Percentiles rank a stretch among this genome's conserved stretches.
These are phyloP conservation scores for Lithophane socia DNA, from an alignment of 2,888 invertebrate genomes.

Conservation along the genomic window DNA sequence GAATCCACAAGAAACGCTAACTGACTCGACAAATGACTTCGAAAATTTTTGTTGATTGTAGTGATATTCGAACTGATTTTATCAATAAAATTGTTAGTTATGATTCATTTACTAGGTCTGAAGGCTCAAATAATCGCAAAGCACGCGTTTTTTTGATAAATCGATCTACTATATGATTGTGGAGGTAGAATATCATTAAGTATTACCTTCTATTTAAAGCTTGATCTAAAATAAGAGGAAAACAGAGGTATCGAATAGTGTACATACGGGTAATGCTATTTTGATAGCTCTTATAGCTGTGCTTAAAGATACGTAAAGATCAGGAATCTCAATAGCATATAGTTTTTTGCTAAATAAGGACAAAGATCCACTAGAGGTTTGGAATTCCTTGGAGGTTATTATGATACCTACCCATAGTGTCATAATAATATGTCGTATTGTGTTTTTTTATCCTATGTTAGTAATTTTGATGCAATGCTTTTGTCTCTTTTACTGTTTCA, in stretches of 20 bases:
- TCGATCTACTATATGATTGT: neutral
- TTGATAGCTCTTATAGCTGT: neutral
- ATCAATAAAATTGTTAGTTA: neutral
- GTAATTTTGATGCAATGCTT: neutral
- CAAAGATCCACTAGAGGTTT: conserved; percentile 14
- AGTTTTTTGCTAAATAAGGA: conserved; percentile 1
- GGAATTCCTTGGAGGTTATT: conserved; percentile 5
- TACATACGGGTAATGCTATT: neutral
- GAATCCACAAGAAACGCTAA: neutral
- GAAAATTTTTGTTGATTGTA: neutral
- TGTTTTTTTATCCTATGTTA: neutral
- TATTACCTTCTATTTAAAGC: neutral
- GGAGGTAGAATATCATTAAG: neutral
- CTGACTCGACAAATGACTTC: neutral
- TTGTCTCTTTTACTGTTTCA: neutral
- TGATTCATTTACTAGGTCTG: neutral
- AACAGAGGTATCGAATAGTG: too few relatives aligned
- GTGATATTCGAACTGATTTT: neutral
- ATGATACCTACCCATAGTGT: neutral
- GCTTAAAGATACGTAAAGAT: conserved; percentile 3
- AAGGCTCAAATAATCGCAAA: neutral
- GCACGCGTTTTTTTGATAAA: too few relatives aligned
- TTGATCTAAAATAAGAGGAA: neutral
- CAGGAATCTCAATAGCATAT: neutral
- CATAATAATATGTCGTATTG: neutral